Percentiles rank a stretch among this genome's conserved stretches.
Evolutionary conservation across 2,888 invertebrate species (phyloP).

Genomic region (Myathropa florea): DNA sequence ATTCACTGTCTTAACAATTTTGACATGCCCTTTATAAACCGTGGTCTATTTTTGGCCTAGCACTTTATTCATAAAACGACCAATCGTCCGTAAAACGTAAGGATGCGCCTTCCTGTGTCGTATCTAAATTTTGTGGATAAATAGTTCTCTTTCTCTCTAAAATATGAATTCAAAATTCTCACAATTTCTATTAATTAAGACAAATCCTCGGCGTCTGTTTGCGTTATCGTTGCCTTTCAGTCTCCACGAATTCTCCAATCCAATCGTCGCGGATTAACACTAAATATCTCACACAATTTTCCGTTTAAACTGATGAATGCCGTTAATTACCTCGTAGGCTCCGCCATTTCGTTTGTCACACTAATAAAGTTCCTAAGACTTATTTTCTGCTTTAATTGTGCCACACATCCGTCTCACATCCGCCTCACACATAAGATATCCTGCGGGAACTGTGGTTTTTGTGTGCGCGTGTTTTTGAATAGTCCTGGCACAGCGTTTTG

Average conservation of each 20-base stretch:
- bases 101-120: no score
- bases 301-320: background rate
- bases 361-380: background rate
- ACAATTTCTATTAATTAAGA: background rate
- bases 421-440: background rate
- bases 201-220: no score
- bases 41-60: no score
- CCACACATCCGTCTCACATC: background rate
- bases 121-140: no score
- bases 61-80: no score
- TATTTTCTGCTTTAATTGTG: background rate
- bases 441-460: background rate
- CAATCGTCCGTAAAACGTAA: no score
- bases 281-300: background rate
- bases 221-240: background rate
- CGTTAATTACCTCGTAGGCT: background rate
- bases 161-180: no score
- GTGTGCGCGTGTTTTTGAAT: background rate
- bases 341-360: background rate
- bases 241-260: background rate
- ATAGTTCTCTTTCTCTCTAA: no score
- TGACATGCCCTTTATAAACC: no score
- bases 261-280: background rate
- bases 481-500: background rate
- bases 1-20: no score